Conservation (phyloP, 2,113 vertebrate genomes). For the Empidonax traillii region DNA sequence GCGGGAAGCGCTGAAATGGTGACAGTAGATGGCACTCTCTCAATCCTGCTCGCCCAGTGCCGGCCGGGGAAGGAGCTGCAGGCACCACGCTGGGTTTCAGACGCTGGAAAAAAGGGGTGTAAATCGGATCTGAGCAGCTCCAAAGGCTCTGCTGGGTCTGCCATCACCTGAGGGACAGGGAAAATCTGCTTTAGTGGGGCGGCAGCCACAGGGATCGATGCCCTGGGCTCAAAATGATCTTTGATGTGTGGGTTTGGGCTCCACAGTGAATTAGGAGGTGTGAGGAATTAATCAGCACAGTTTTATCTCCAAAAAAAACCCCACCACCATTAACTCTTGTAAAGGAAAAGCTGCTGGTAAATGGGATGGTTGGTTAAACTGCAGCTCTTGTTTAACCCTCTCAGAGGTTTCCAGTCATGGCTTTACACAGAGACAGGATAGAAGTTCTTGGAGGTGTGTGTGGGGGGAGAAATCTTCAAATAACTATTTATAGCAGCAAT, state of each 20-base stretch:
- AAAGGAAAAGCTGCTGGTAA: background rate
- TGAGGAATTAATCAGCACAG: background rate
- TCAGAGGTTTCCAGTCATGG: background rate
- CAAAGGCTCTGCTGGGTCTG: background rate
- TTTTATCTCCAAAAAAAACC: background rate
- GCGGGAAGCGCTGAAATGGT: background rate
- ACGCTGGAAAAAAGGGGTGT: background rate
- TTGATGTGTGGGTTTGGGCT: too few relatives aligned
- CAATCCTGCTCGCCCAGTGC: background rate
- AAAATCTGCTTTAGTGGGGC: background rate
- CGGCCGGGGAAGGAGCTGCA: background rate
- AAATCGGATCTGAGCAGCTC: background rate
- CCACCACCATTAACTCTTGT: background rate
- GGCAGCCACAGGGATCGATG: background rate
- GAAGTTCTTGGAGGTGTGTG: background rate
- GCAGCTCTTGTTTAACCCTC: background rate
- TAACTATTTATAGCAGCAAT: background rate
- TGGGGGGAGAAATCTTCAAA: background rate
- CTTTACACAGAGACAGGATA: background rate
- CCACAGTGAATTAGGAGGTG: background rate
- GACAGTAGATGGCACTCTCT: conserved; percentile 23
- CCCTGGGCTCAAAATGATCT: background rate
- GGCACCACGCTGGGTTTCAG: accelerated
- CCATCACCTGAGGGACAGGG: background rate
- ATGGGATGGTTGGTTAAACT: background rate